A percentile compares a stretch with the other conserved stretches of the same genome.
These are phyloP conservation scores for Meriones psammophilus DNA, from an alignment of 2,797 vertebrate species.

Conservation along the genomic window DNA sequence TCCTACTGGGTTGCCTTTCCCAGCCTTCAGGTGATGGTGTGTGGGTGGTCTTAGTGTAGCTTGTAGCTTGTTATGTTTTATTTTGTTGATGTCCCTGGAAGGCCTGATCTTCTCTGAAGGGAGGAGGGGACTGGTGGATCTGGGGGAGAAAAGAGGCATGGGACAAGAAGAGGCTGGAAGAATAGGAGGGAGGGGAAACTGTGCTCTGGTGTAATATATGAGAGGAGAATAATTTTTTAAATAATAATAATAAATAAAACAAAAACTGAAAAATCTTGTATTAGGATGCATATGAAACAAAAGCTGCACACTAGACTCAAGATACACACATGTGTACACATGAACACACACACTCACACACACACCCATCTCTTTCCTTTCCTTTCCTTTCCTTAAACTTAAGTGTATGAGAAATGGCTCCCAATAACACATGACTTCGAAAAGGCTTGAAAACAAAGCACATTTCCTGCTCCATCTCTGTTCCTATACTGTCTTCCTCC, in stretches of 20 bases:
- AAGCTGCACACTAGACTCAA: slow-evolving; percentile 49
- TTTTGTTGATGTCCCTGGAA: background rate
- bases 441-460: background rate
- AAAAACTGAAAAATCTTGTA: background rate
- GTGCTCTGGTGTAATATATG: background rate
- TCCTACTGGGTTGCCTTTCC: background rate
- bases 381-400: background rate
- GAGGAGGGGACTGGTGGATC: background rate
- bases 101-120: background rate
- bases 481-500: background rate
- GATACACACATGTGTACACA: background rate
- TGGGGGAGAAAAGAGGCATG: background rate
- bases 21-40: background rate
- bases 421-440: background rate
- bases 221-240: background rate
- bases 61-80: background rate
- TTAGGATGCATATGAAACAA: background rate
- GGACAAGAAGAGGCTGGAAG: background rate
- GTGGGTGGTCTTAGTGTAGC: background rate
- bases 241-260: background rate
- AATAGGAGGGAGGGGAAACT: background rate
- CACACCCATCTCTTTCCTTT: background rate
- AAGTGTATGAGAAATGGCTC: background rate
- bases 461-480: background rate
- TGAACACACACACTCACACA: too few relatives aligned